These are phyloP conservation scores for Aphelenchoides besseyi DNA, from an alignment of 1,140 invertebrate species.

Conservation along the genomic window DNA sequence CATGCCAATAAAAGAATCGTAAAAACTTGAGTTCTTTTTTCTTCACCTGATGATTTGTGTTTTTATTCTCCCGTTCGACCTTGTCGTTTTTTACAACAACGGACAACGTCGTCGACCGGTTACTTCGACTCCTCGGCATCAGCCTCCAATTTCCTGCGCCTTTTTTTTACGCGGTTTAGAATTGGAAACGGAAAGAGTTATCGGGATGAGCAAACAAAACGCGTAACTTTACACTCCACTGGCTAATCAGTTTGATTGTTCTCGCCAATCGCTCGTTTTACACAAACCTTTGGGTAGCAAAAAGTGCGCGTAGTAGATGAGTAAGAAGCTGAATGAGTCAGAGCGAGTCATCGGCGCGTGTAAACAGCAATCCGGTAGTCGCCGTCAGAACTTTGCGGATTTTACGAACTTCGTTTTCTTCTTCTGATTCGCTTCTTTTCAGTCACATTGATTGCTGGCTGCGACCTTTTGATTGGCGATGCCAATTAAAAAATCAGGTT, in stretches of 20 bases:
- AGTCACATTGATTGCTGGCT: too few relatives aligned
- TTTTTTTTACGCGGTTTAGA: background rate
- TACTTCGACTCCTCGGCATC: background rate
- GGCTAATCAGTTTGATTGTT: too few relatives aligned
- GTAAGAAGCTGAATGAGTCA: too few relatives aligned
- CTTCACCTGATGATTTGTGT: background rate
- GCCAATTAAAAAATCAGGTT: constrained; percentile 18
- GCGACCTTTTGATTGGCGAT: too few relatives aligned
- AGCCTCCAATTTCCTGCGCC: background rate
- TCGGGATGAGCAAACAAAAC: background rate
- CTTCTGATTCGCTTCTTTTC: too few relatives aligned
- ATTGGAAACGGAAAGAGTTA: background rate
- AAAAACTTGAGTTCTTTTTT: background rate
- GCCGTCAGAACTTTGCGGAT: too few relatives aligned
- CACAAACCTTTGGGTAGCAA: too few relatives aligned
- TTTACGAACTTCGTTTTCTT: too few relatives aligned
- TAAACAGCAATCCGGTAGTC: too few relatives aligned
- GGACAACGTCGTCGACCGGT: background rate
- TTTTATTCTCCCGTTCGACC: background rate
- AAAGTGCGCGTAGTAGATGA: too few relatives aligned
- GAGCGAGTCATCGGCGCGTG: too few relatives aligned
- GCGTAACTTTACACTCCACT: background rate
- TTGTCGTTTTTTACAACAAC: background rate
- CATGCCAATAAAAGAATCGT: background rate
- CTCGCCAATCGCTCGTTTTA: too few relatives aligned